phyloP scores from a whole-genome alignment of 2,888 invertebrate genomes.

The Hypercompe scribonia region DNA sequence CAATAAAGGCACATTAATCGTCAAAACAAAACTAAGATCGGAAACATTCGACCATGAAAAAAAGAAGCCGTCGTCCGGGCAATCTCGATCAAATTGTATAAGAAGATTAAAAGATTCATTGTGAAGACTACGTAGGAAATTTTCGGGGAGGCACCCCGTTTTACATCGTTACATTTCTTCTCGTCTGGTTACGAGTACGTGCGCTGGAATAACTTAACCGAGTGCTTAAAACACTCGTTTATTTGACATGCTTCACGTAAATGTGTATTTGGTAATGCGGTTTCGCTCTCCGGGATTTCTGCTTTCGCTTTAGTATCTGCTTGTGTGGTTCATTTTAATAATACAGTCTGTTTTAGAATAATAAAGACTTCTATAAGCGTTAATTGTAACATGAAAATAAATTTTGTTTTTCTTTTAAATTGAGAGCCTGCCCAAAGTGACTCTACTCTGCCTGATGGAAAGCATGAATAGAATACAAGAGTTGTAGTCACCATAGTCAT shows the following conservation, averaged over 20 bases:
- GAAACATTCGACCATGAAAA: conserved; percentile 58
- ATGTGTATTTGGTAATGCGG: conserved; percentile 63
- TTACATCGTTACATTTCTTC: conserved; percentile 77
- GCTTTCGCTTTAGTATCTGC: conserved; percentile 22
- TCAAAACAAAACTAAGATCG: conserved; percentile 61
- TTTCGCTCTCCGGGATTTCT: conserved; percentile 43
- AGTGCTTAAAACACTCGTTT: conserved; percentile 53
- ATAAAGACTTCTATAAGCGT: conserved; percentile 21
- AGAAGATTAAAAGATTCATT: conserved; percentile 85
- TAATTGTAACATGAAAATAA: not conserved
- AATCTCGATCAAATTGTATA: conserved; percentile 84
- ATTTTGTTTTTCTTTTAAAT: not conserved
- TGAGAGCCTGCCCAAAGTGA: too few species aligned
- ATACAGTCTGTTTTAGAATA: conserved; percentile 1
- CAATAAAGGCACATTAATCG: conserved; percentile 57
- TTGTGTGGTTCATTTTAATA: conserved; percentile 16
- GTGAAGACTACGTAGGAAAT: conserved; percentile 80
- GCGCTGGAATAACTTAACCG: conserved; percentile 60
- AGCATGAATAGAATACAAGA: too few species aligned
- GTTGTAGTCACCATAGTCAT: too few species aligned
- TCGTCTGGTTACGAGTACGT: conserved; percentile 63
- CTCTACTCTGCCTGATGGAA: too few species aligned
- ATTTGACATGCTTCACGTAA: conserved; percentile 68
- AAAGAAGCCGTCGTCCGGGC: conserved; percentile 61
- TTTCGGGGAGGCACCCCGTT: conserved; percentile 75